Evolutionary conservation across 2,113 vertebrate species (phyloP), one percentile per base, ranked within the genome.

Genomic region (Platycercus adscitus): DNA sequence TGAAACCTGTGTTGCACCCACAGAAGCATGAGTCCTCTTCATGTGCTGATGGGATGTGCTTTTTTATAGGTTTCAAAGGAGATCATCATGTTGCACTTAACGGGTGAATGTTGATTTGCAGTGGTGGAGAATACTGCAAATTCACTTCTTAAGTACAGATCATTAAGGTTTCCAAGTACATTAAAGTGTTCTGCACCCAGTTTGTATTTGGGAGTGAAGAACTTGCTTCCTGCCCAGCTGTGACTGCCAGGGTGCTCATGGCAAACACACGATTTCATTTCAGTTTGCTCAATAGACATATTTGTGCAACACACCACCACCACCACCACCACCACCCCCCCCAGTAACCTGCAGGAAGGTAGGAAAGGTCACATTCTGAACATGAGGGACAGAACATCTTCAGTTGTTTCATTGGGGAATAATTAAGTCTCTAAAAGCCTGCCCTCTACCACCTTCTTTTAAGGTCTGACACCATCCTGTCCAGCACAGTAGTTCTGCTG

Each of bases 331-430:
- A n/a, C n/a, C n/a, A n/a, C 20, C 29, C 20, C 11, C 2, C 6
- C 7, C 11, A 1, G 46, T 31, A 63, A 24, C 43, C 46, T 47
- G 43, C 29, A 31, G 64, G 39, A 56, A 65, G 33, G 24, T 28
- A 56, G 50, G 35, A 56, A 55, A 81, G n/a, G 39, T 61, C 47
- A 13, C 15, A 14, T 56, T 61, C 71, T 18, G 29, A 10, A 35
- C n/a, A 8, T 16, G 37, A 92, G 47, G 61, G 20, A 47, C 4
- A 68, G 55, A 84, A 79, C 33, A 64, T 33, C 50, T 64, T 63
- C 55, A 60, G 0, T 37, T 4, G 0, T 37, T 60, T 58, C 1
- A 2, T 1, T 6, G 4, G 53, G 49, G 37, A 58, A 79, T 73
- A 82, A 79, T 58, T 41, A 64, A 61, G 4, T 77, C 37, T 52